phyloP scores from a whole-genome alignment of 2,888 invertebrate species.

The Alitta virens region DNA sequence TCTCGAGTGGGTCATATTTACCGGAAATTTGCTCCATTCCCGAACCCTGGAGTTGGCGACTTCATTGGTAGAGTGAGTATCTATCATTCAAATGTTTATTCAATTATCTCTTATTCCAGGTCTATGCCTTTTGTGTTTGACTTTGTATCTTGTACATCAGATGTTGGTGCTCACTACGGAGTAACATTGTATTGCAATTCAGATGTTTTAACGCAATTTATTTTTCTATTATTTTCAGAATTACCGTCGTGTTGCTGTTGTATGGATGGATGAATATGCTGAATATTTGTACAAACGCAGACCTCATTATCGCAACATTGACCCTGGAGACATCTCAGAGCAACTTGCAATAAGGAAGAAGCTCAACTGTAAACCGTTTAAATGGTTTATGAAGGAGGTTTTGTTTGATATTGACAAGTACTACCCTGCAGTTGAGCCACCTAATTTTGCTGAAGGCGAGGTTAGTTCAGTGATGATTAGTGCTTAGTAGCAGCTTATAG shows the following conservation, averaged over 20 bases:
- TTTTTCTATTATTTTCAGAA: constrained; percentile 69
- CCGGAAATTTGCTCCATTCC: constrained; percentile 68
- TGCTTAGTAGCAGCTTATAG: no score
- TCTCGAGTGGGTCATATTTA: constrained; percentile 82
- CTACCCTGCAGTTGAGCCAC: constrained; percentile 86
- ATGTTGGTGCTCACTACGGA: no score
- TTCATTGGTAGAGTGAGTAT: constrained; percentile 67
- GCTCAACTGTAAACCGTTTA: constrained; percentile 85
- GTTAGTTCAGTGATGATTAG: no score
- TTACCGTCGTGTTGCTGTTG: constrained; percentile 88
- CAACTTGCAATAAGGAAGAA: constrained; percentile 74
- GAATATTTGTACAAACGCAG: constrained; percentile 77
- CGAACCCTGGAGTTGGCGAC: constrained; percentile 86
- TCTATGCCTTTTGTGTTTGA: no score
- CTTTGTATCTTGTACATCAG: no score
- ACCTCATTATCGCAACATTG: constrained; percentile 73
- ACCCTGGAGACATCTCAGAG: constrained; percentile 76
- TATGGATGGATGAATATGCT: constrained; percentile 99
- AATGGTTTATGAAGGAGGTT: constrained; percentile 90
- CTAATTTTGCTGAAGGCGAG: constrained; percentile 77
- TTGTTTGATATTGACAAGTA: constrained; percentile 84
- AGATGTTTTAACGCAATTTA: no score
- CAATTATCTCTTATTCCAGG: no score
- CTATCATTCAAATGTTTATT: no score
- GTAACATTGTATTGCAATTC: no score